Percentiles rank a stretch among this genome's conserved stretches.
Evolutionary conservation across 2,888 invertebrate genomes (phyloP).

Genomic region (Eutolmus rufibarbis): DNA sequence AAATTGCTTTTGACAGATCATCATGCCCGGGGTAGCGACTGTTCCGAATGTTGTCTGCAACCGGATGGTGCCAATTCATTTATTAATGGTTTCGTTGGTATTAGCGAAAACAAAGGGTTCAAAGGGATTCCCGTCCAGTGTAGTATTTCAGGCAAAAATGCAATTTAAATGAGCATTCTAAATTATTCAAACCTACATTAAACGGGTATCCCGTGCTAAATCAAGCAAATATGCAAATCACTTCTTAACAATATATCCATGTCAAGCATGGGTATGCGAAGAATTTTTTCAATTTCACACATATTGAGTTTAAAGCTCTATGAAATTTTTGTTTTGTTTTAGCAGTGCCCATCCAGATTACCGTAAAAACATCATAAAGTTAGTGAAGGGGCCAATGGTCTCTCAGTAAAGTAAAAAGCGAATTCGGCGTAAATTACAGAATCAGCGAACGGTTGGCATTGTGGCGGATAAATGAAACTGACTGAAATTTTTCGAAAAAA

Average conservation of each 20-base stretch:
- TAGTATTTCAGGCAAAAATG: slow-evolving; percentile 19
- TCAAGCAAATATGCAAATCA: slow-evolving; percentile 51
- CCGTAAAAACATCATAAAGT: no score
- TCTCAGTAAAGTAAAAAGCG: no score
- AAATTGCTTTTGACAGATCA: slow-evolving; percentile 31
- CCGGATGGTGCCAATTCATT: background rate
- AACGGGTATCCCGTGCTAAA: slow-evolving; percentile 45
- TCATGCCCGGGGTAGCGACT: background rate
- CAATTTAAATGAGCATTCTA: slow-evolving; percentile 4
- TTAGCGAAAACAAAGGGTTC: background rate
- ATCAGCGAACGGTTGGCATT: no score
- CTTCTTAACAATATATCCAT: slow-evolving; percentile 51
- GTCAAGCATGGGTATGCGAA: slow-evolving; percentile 50
- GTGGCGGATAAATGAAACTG: no score
- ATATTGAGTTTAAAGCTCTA: slow-evolving; percentile 48
- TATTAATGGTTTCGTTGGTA: slow-evolving; percentile 20
- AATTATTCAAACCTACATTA: slow-evolving; percentile 40
- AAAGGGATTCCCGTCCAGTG: background rate
- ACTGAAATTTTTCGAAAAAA: no score
- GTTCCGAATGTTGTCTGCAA: background rate
- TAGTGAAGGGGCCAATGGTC: no score
- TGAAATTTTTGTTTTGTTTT: slow-evolving; percentile 28
- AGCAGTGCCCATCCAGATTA: background rate
- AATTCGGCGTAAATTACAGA: no score
- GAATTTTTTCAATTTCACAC: slow-evolving; percentile 53